Evolutionary conservation across 2,113 vertebrate genomes (phyloP).

Genomic region (Syngnathus floridae): DNA sequence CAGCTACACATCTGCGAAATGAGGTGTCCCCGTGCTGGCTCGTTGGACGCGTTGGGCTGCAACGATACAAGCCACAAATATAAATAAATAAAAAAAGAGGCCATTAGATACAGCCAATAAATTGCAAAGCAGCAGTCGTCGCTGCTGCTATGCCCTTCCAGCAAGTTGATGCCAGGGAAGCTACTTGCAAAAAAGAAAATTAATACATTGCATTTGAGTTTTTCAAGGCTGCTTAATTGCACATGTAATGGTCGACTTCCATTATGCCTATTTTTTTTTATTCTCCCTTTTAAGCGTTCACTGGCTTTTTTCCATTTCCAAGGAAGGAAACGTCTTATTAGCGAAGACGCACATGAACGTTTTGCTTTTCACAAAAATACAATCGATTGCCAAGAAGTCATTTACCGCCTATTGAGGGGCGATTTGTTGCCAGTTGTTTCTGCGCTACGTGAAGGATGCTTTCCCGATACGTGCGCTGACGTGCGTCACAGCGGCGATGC

Average conservation of each 20-base stretch:
- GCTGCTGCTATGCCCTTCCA: constrained; percentile 1
- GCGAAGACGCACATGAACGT: constrained; percentile 32
- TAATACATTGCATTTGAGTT: constrained; percentile 2
- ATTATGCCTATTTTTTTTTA: constrained; percentile 9
- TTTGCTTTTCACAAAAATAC: constrained; percentile 38
- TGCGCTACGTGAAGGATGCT: constrained; percentile 40
- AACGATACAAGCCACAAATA: constrained; percentile 10
- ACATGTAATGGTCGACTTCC: constrained; percentile 18
- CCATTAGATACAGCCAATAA: constrained; percentile 17
- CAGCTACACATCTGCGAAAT: constrained; percentile 41
- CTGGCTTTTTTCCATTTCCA: constrained; percentile 13
- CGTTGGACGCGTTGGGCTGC: constrained; percentile 6
- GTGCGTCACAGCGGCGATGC: constrained; percentile 1
- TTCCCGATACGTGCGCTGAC: constrained; percentile 21
- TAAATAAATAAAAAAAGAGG: constrained; percentile 16
- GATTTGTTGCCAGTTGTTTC: constrained; percentile 50
- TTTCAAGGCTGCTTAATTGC: constrained; percentile 14
- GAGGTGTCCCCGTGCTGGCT: constrained; percentile 29
- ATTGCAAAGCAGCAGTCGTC: too few relatives aligned
- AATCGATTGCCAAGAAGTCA: constrained; percentile 51
- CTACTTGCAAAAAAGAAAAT: constrained; percentile 18
- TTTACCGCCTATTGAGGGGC: constrained; percentile 50
- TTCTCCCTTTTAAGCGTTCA: neutral
- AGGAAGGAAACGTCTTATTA: neutral
- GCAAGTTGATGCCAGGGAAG: constrained; percentile 9